phyloP scores from a whole-genome alignment of 2,888 invertebrate genomes.

The Agonopterix subpropinquella region DNA sequence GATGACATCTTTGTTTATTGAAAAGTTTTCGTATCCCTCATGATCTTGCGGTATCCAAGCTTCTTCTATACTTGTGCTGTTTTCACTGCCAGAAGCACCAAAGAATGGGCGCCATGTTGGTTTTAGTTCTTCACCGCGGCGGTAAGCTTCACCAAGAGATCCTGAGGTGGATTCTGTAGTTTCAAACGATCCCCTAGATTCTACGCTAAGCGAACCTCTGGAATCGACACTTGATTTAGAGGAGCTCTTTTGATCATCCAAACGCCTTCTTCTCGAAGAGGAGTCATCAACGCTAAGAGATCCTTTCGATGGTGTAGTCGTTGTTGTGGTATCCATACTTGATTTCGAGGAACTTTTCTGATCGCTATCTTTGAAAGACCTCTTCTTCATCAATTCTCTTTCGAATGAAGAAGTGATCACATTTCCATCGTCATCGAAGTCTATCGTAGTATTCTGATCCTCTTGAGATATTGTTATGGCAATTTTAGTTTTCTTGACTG shows the following conservation, averaged over 20 bases:
- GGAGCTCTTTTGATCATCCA: conserved; percentile 71
- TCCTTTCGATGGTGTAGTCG: conserved; percentile 67
- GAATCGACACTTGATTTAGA: conserved; percentile 80
- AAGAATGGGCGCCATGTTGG: conserved; percentile 90
- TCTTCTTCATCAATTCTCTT: conserved; percentile 58
- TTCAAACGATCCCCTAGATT: conserved; percentile 83
- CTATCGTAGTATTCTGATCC: conserved; percentile 70
- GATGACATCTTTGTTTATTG: conserved; percentile 63
- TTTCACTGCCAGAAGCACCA: conserved; percentile 84
- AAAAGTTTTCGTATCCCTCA: conserved; percentile 76
- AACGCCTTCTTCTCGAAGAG: conserved; percentile 59
- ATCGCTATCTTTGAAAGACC: conserved; percentile 60
- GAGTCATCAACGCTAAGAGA: conserved; percentile 71
- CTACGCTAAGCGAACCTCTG: conserved; percentile 78
- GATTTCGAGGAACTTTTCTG: conserved; percentile 77
- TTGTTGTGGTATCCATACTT: conserved; percentile 71
- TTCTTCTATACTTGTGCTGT: conserved; percentile 90
- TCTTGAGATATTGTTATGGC: conserved; percentile 73
- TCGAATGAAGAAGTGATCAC: conserved; percentile 65
- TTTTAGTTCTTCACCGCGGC: conserved; percentile 82
- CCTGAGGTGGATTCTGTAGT: conserved; percentile 85
- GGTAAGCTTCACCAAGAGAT: conserved; percentile 81
- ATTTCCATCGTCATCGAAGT: conserved; percentile 69
- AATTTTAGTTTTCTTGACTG: conserved; percentile 69
- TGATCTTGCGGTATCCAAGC: conserved; percentile 87